Percentiles rank a stretch among this genome's conserved stretches.
Evolutionary conservation across 2,888 invertebrate genomes (phyloP).

Genomic region (Chaitophorus viminalis): DNA sequence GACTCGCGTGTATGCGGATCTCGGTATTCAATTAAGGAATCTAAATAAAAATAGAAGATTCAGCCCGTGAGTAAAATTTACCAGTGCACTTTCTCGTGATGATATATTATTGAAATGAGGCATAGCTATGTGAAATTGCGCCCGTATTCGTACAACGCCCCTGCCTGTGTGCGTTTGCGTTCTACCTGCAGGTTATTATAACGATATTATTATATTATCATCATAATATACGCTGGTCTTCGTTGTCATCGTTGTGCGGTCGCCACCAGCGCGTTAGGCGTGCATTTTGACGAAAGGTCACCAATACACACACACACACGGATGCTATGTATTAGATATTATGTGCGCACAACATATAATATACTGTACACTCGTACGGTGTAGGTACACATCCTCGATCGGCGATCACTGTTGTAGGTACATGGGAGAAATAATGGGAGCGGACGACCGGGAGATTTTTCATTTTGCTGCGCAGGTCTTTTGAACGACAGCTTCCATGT

Average conservation of each 20-base stretch:
- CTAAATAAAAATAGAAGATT: too few species aligned
- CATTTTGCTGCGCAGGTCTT: neutral
- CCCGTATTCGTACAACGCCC: conserved; percentile 5
- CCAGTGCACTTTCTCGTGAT: neutral
- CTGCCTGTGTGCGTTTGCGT: too few species aligned
- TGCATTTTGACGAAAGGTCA: conserved; percentile 32
- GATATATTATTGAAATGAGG: neutral
- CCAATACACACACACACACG: neutral
- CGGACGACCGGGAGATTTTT: neutral
- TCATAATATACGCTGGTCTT: neutral
- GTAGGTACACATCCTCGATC: neutral
- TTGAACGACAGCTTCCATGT: neutral
- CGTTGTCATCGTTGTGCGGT: conserved; percentile 6
- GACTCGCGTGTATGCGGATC: too few species aligned
- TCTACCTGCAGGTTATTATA: conserved; percentile 1
- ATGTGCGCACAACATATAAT: neutral
- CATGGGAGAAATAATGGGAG: conserved; percentile 18
- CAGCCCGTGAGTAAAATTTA: neutral
- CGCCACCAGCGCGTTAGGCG: conserved; percentile 17
- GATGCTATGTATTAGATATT: neutral
- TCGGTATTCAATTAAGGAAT: too few species aligned
- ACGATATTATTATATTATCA: neutral
- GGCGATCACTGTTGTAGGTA: neutral
- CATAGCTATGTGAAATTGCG: neutral
- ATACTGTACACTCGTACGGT: neutral